Percentiles rank a stretch among this genome's conserved stretches.
Evolutionary conservation across 2,113 vertebrate species (phyloP).

Genomic region (Chauna torquata): DNA sequence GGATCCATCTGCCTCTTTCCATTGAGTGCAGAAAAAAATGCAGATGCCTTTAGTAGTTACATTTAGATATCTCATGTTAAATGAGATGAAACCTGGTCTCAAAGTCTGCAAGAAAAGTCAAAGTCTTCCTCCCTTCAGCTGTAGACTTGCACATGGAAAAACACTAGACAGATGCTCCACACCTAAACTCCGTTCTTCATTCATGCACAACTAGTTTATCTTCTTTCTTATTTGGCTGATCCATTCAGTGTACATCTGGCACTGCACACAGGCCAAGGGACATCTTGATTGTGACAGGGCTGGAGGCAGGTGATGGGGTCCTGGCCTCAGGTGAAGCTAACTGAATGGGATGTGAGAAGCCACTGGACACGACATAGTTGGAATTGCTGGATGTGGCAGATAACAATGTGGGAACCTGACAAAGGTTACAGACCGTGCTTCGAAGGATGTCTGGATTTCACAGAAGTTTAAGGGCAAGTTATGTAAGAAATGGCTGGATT

Average conservation of each 20-base stretch:
- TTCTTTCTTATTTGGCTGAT: neutral
- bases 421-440: neutral
- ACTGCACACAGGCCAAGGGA: neutral
- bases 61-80: neutral
- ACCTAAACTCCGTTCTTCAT: neutral
- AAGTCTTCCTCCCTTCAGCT: neutral
- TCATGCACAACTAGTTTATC: neutral
- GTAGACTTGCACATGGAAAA: neutral
- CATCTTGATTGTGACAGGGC: neutral
- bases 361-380: neutral
- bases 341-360: neutral
- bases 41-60: neutral
- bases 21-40: neutral
- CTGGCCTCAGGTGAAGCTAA: neutral
- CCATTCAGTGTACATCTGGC: neutral
- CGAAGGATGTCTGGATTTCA: neutral
- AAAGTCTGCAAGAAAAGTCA: neutral
- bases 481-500: neutral
- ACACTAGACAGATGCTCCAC: neutral
- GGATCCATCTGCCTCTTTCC: neutral
- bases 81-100: neutral
- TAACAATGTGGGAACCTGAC: neutral
- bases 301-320: neutral
- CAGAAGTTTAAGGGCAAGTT: neutral
- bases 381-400: neutral